Evolutionary conservation across 2,888 invertebrate species (phyloP).

Genomic region (Drosophila testacea): DNA sequence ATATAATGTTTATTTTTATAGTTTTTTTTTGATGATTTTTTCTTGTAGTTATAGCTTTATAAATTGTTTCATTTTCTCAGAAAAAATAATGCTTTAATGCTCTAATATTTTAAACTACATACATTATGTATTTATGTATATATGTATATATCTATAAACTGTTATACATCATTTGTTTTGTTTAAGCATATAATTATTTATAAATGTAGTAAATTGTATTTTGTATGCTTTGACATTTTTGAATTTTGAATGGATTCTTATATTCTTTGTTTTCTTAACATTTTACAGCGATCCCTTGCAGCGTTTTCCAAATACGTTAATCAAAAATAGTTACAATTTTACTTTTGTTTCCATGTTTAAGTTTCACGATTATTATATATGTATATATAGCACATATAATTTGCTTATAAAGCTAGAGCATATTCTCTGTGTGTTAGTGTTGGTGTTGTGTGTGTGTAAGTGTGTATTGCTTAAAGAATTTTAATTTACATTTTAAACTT

Average conservation of each 20-base stretch:
- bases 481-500: conserved; percentile 41
- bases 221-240: conserved; percentile 59
- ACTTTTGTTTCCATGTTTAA: conserved; percentile 22
- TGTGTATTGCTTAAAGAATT: conserved; percentile 54
- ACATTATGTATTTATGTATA: conserved; percentile 32
- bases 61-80: conserved; percentile 75
- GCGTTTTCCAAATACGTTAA: conserved; percentile 67
- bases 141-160: conserved; percentile 26
- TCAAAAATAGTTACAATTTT: conserved; percentile 69
- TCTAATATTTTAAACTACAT: conserved; percentile 55
- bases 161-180: conserved; percentile 40
- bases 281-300: conserved; percentile 64
- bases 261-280: conserved; percentile 20
- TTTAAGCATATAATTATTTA: conserved; percentile 49
- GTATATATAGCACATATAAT: conserved; percentile 58
- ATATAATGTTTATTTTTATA: conserved; percentile 63
- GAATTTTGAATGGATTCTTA: conserved; percentile 51
- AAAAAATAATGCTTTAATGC: conserved; percentile 69
- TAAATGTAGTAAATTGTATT: conserved; percentile 62
- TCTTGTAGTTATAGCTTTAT: conserved; percentile 52
- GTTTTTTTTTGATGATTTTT: conserved; percentile 29
- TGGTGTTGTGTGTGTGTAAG: conserved; percentile 24
- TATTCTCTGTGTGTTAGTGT: conserved; percentile 30
- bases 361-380: conserved; percentile 18
- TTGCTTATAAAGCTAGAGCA: conserved; percentile 71